phyloP scores from a whole-genome alignment of 2,797 vertebrate species.

The Hybognathus amarus region DNA sequence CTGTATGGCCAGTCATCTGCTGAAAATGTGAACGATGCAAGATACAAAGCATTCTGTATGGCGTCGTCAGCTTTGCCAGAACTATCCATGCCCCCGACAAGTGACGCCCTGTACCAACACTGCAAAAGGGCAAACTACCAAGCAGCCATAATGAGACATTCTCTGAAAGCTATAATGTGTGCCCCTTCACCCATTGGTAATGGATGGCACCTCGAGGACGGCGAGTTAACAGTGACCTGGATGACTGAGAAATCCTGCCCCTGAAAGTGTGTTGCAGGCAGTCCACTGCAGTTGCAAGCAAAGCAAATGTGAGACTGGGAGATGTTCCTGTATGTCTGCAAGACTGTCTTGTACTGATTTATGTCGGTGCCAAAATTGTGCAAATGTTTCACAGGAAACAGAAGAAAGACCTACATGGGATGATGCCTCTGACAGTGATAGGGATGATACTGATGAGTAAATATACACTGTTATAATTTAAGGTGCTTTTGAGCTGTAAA shows the following conservation, averaged over 20 bases:
- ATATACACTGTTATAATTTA: not conserved
- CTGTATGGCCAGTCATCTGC: slow-evolving; percentile 52
- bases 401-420: slow-evolving; percentile 1
- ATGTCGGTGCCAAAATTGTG: slow-evolving; percentile 45
- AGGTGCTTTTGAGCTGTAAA: not conserved
- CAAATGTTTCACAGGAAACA: slow-evolving; percentile 43
- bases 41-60: slow-evolving; percentile 57
- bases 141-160: slow-evolving; percentile 53
- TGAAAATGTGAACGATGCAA: slow-evolving; percentile 51
- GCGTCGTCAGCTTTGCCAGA: slow-evolving; percentile 55
- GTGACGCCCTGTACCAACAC: slow-evolving; percentile 42
- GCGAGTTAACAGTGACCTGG: slow-evolving; percentile 51
- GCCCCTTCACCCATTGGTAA: slow-evolving; percentile 52
- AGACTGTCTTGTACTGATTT: slow-evolving; percentile 51
- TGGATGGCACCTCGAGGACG: slow-evolving; percentile 54
- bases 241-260: slow-evolving; percentile 57
- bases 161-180: slow-evolving; percentile 45
- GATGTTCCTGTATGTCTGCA: slow-evolving; percentile 56
- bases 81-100: slow-evolving; percentile 53
- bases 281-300: slow-evolving; percentile 52
- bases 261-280: slow-evolving; percentile 52
- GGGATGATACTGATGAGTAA: not conserved
- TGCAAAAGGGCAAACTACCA: slow-evolving; percentile 57
- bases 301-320: slow-evolving; percentile 49
- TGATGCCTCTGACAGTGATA: slow-evolving; percentile 2